These are phyloP conservation scores for Scaptomyza montana DNA, from an alignment of 1,140 invertebrate genomes.

Conservation along the genomic window DNA sequence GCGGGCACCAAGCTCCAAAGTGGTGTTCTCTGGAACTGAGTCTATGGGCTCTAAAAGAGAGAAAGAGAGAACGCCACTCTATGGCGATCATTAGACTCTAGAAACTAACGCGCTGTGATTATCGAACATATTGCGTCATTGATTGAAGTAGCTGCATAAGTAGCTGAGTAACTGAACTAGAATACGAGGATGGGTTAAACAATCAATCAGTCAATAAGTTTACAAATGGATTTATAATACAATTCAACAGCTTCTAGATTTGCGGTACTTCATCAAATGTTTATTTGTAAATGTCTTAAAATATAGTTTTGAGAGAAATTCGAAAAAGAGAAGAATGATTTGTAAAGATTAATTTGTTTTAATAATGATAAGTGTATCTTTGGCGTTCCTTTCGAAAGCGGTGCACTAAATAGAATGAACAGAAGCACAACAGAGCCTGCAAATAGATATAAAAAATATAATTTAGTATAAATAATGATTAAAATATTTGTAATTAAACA, in stretches of 20 bases:
- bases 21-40: slow-evolving; percentile 25
- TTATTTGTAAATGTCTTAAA: slow-evolving; percentile 15
- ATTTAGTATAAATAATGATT: not conserved
- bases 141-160: slow-evolving; percentile 13
- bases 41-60: slow-evolving; percentile 12
- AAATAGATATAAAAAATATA: not conserved
- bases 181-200: not conserved
- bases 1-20: slow-evolving; percentile 20
- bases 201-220: not conserved
- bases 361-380: slow-evolving; percentile 54
- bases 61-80: slow-evolving; percentile 5
- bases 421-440: slow-evolving; percentile 64
- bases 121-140: slow-evolving; percentile 54
- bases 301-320: slow-evolving; percentile 18
- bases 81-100: slow-evolving; percentile 1
- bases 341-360: slow-evolving; percentile 6
- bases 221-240: slow-evolving; percentile 1
- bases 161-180: not conserved
- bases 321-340: not conserved
- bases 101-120: slow-evolving; percentile 45
- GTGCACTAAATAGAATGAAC: slow-evolving; percentile 61
- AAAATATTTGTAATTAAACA: not conserved
- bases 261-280: not conserved
- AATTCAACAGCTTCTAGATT: slow-evolving; percentile 2
- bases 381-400: slow-evolving; percentile 71